A percentile compares a stretch with the other conserved stretches of the same genome.
phyloP scores from a whole-genome alignment of 2,888 invertebrate genomes.

The Spicauda simplicius region DNA sequence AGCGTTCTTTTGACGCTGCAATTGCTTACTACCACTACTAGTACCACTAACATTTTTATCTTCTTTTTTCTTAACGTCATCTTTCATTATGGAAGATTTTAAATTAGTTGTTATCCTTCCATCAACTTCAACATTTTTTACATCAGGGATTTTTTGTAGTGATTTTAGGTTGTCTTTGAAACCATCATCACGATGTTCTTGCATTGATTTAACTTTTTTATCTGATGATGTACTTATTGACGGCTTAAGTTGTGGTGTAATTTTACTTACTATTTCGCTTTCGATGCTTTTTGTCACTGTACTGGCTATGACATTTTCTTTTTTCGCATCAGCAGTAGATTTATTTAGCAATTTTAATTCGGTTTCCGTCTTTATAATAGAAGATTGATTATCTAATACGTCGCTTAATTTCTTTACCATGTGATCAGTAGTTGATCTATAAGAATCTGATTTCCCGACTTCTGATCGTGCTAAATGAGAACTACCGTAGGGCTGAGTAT shows the following conservation, averaged over 20 bases:
- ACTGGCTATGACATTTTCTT: not conserved
- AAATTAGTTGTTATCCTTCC: constrained; percentile 2
- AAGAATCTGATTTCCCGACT: not conserved
- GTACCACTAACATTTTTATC: constrained; percentile 2
- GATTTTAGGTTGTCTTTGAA: not conserved
- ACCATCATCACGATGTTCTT: not conserved
- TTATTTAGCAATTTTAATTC: constrained; percentile 12
- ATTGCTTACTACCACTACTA: constrained; percentile 48
- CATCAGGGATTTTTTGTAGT: not conserved
- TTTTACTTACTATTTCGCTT: constrained; percentile 3
- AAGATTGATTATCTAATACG: not conserved
- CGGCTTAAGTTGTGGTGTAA: not conserved
- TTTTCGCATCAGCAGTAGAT: constrained; percentile 5
- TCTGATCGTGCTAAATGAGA: not conserved
- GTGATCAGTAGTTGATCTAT: constrained; percentile 13
- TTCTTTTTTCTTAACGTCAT: constrained; percentile 4
- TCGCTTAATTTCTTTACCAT: constrained; percentile 5
- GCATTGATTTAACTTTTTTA: constrained; percentile 5
- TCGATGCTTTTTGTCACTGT: not conserved
- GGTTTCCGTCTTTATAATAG: not conserved
- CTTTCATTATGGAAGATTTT: constrained; percentile 5
- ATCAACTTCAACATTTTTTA: not conserved
- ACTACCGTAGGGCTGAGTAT: not conserved
- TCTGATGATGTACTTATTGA: constrained; percentile 1
- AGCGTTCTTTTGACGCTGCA: constrained; percentile 58